These are phyloP conservation scores for Melanitta fusca DNA, from an alignment of 2,797 vertebrate genomes.

Conservation along the genomic window DNA sequence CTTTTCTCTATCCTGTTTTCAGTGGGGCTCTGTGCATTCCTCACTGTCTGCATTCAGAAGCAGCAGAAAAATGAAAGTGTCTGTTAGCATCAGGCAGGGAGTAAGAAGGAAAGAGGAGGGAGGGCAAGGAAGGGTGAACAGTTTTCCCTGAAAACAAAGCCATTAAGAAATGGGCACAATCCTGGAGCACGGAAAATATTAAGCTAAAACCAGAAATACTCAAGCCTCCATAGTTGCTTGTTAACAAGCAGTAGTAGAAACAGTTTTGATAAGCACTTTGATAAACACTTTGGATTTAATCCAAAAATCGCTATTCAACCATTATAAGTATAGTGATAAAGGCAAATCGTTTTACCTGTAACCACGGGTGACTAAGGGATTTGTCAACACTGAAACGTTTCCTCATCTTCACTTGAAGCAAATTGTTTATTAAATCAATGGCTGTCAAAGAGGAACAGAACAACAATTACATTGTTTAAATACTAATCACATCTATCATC, in stretches of 20 bases:
- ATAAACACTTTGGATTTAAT: neutral
- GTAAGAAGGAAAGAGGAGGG: neutral
- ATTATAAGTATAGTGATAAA: neutral
- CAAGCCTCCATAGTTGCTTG: neutral
- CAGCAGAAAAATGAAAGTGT: neutral
- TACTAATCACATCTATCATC: neutral
- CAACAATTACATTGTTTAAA: neutral
- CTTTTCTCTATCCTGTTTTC: neutral
- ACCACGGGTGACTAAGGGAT: slow-evolving; percentile 97
- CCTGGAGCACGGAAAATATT: neutral
- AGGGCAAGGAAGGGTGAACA: neutral
- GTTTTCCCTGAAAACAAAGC: neutral
- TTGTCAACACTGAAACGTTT: slow-evolving; percentile 98
- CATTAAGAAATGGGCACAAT: neutral
- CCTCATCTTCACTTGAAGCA: slow-evolving; percentile 99
- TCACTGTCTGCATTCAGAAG: neutral
- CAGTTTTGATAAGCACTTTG: neutral
- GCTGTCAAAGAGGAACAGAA: slow-evolving; percentile 78
- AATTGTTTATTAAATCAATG: slow-evolving; percentile 97
- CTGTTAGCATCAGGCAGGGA: neutral
- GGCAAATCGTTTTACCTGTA: slow-evolving; percentile 87
- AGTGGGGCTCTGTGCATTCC: neutral
- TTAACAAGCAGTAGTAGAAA: neutral
- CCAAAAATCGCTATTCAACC: neutral
- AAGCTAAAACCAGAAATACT: neutral